These are phyloP conservation scores for Oophaga sylvatica DNA, from an alignment of 2,797 vertebrate genomes.

Conservation along the genomic window DNA sequence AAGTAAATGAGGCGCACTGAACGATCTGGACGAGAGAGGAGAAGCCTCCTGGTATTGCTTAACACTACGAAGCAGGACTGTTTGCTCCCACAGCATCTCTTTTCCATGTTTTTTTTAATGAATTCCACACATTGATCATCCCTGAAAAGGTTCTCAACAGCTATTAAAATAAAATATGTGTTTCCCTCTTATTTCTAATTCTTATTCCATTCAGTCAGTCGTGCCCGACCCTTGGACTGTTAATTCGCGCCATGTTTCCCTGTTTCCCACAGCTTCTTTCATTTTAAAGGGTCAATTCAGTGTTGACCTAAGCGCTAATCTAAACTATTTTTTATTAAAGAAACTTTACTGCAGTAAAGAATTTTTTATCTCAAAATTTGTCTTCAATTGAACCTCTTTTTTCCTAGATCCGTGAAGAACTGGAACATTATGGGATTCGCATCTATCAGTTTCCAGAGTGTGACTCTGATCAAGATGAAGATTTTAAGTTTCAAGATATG, in stretches of 20 bases:
- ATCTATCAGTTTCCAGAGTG: conserved; percentile 96
- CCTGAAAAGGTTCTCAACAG: background rate
- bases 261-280: no score
- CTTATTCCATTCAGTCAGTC: no score
- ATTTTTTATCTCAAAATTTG: background rate
- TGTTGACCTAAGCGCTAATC: background rate
- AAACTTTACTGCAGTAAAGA: background rate
- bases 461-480: conserved; percentile 95
- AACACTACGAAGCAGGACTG: no score
- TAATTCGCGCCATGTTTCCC: no score
- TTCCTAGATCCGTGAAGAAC: conserved; percentile 89
- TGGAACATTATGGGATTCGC: conserved; percentile 89
- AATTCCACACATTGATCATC: background rate
- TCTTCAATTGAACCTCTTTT: background rate
- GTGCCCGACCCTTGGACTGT: no score
- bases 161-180: background rate
- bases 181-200: no score
- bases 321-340: background rate
- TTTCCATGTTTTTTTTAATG: no score
- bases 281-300: background rate
- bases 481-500: conserved; percentile 92
- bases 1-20: no score
- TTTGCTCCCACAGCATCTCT: no score
- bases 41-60: no score
- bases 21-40: no score